Conservation (phyloP, 2,888 invertebrate genomes). For the Gastracanthus pulcherrimus region DNA sequence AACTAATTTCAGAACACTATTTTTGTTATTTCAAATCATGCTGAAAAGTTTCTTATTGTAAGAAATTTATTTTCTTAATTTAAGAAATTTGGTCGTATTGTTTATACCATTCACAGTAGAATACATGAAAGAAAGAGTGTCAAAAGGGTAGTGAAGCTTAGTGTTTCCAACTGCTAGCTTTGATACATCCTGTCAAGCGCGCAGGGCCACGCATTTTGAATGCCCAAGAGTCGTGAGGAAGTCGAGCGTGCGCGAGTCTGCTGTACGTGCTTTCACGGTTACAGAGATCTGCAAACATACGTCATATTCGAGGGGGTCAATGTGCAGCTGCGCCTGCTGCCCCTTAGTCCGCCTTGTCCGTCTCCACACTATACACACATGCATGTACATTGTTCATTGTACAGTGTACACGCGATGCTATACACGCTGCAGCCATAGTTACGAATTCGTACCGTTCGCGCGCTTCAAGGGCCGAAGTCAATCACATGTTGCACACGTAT, state of each 20-base stretch:
- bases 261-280: not conserved
- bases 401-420: not conserved
- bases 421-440: not conserved
- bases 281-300: not conserved
- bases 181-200: slow-evolving; percentile 10
- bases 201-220: not conserved
- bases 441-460: slow-evolving; percentile 19
- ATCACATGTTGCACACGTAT: slow-evolving; percentile 55
- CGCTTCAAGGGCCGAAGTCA: slow-evolving; percentile 29
- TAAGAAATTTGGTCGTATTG: no score
- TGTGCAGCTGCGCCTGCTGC: not conserved
- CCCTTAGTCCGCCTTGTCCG: no score
- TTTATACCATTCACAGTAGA: no score
- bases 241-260: not conserved
- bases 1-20: no score
- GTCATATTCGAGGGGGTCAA: not conserved
- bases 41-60: no score
- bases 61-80: no score
- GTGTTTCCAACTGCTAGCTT: no score
- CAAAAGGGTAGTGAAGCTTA: no score
- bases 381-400: no score
- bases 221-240: not conserved
- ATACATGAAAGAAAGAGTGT: no score
- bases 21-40: no score
- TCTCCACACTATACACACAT: no score